These are phyloP conservation scores for Trichogramma evanescens DNA, from an alignment of 2,888 invertebrate species.

Conservation along the genomic window DNA sequence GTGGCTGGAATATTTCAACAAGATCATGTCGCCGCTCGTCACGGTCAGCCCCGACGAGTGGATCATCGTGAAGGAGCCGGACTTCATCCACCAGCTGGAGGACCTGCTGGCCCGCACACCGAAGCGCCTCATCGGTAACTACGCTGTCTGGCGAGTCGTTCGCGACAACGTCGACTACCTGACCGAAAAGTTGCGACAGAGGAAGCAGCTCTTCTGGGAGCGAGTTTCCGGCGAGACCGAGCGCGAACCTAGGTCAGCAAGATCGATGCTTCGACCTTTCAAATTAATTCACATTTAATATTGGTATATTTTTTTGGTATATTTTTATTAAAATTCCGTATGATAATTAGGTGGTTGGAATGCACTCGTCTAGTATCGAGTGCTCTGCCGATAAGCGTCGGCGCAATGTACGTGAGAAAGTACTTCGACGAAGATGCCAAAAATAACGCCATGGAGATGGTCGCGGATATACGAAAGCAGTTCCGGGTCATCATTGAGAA, in stretches of 20 bases:
- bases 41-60: slow-evolving; percentile 60
- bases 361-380: slow-evolving; percentile 74
- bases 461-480: slow-evolving; percentile 70
- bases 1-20: slow-evolving; percentile 77
- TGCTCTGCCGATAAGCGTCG: slow-evolving; percentile 69
- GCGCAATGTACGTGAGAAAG: slow-evolving; percentile 78
- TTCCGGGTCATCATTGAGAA: slow-evolving; percentile 72
- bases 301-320: neutral
- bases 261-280: slow-evolving; percentile 26
- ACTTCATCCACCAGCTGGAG: slow-evolving; percentile 13
- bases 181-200: slow-evolving; percentile 37
- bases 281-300: neutral
- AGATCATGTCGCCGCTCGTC: slow-evolving; percentile 60
- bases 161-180: slow-evolving; percentile 43
- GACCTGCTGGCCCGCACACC: slow-evolving; percentile 11
- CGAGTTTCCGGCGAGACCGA: slow-evolving; percentile 43
- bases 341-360: slow-evolving; percentile 75
- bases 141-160: slow-evolving; percentile 50
- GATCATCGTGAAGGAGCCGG: slow-evolving; percentile 75
- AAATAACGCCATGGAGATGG: slow-evolving; percentile 78
- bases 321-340: neutral
- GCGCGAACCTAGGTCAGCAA: slow-evolving; percentile 38
- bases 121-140: slow-evolving; percentile 51
- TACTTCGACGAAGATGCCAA: slow-evolving; percentile 81
- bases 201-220: slow-evolving; percentile 42